Evolutionary conservation across 2,888 invertebrate species (phyloP).

Genomic region (Limenitis camilla): DNA sequence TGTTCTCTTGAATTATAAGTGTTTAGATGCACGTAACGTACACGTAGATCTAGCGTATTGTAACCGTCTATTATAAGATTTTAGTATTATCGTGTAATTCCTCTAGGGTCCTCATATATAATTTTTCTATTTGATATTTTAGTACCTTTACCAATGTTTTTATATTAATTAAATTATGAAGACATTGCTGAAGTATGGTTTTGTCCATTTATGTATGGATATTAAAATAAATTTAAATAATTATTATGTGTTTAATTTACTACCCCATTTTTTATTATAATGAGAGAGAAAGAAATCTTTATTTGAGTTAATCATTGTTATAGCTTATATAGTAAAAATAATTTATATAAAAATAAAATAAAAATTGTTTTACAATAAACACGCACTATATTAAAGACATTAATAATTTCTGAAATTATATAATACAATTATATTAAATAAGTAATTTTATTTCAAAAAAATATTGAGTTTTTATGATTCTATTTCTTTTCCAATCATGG

Average conservation of each 20-base stretch:
- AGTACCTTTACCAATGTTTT: constrained; percentile 60
- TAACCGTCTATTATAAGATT: constrained; percentile 55
- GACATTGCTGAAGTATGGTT: constrained; percentile 59
- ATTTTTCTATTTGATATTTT: constrained; percentile 62
- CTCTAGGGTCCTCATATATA: constrained; percentile 52
- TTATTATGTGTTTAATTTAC: constrained; percentile 30
- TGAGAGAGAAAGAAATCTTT: constrained; percentile 29
- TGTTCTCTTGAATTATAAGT: constrained; percentile 14
- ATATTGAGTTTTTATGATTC: too few relatives aligned
- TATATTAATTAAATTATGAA: constrained; percentile 45
- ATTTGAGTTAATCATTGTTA: too few relatives aligned
- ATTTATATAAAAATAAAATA: too few relatives aligned
- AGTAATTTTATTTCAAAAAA: too few relatives aligned
- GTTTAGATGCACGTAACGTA: constrained; percentile 27
- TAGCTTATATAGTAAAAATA: too few relatives aligned
- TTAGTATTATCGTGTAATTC: constrained; percentile 55
- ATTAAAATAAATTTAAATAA: constrained; percentile 62
- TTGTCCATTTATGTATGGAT: constrained; percentile 66
- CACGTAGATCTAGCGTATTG: constrained; percentile 31
- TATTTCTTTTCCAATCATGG: too few relatives aligned
- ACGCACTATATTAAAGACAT: too few relatives aligned
- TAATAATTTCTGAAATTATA: too few relatives aligned
- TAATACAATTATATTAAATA: too few relatives aligned
- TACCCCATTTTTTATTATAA: background rate
- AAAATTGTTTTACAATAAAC: too few relatives aligned